Conservation (phyloP, 1,140 invertebrate species). For the Trichonephila clavata region DNA sequence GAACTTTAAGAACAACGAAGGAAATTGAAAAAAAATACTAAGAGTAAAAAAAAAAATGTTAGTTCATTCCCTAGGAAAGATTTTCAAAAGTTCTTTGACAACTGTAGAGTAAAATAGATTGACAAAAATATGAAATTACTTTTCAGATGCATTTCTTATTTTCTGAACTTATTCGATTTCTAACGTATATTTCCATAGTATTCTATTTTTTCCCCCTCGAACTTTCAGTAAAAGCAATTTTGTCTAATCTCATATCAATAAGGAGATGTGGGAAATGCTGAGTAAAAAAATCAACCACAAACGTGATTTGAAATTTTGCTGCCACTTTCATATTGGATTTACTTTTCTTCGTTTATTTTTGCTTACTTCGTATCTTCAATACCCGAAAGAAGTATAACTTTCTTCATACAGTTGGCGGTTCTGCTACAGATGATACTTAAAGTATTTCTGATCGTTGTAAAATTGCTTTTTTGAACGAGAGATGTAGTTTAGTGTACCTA, state of each 20-base stretch:
- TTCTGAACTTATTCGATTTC: constrained; percentile 13
- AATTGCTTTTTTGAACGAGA: background rate
- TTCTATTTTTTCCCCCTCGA: background rate
- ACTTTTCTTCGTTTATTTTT: background rate
- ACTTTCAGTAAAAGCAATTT: background rate
- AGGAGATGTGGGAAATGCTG: background rate
- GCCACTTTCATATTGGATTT: background rate
- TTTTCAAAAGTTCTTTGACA: background rate
- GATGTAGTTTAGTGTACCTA: background rate
- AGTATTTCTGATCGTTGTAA: background rate
- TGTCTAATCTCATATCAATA: background rate
- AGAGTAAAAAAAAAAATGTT: background rate
- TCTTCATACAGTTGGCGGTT: background rate
- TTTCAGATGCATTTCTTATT: constrained; percentile 11
- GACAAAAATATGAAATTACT: constrained; percentile 12
- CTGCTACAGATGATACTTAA: background rate
- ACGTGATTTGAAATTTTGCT: constrained; percentile 3
- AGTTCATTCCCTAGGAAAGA: background rate
- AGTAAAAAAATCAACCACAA: constrained; percentile 3
- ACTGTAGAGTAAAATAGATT: background rate
- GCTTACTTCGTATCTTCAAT: background rate
- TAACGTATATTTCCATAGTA: background rate
- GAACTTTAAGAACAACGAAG: background rate
- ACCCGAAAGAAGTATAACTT: background rate
- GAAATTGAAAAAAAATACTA: background rate